Conservation (phyloP, 2,888 invertebrate species). For the Apodemia hepburni region DNA sequence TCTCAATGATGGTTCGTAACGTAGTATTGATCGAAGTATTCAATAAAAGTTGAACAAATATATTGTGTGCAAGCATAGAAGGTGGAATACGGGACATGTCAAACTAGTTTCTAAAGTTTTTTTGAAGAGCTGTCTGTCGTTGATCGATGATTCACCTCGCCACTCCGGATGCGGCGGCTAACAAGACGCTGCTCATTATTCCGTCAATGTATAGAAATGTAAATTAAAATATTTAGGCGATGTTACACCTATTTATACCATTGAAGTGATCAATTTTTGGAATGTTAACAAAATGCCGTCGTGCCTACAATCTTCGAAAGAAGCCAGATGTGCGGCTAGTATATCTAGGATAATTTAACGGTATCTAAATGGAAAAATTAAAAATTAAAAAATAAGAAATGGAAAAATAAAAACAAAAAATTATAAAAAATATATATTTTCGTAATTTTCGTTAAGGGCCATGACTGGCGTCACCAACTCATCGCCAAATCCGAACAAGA, state of each 20-base stretch:
- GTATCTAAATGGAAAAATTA: too few species aligned
- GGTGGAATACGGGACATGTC: constrained; percentile 6
- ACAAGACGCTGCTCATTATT: constrained; percentile 1
- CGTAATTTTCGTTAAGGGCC: too few species aligned
- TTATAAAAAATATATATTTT: too few species aligned
- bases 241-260: not conserved
- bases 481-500: too few species aligned
- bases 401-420: too few species aligned
- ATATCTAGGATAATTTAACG: too few species aligned
- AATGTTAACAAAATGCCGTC: too few species aligned
- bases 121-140: constrained; percentile 8
- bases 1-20: not conserved
- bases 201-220: not conserved
- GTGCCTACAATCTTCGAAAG: too few species aligned
- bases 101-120: constrained; percentile 13
- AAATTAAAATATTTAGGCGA: constrained; percentile 3
- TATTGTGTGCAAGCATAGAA: constrained; percentile 12
- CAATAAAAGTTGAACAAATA: constrained; percentile 8
- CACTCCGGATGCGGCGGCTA: not conserved
- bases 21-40: not conserved
- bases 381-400: too few species aligned
- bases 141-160: constrained; percentile 7
- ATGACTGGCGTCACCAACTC: too few species aligned
- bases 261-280: not conserved
- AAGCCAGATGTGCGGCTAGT: too few species aligned